Evolutionary conservation across 2,113 vertebrate species (phyloP), one percentile per base, ranked within the genome.

Genomic region (Dasypus novemcinctus): DNA sequence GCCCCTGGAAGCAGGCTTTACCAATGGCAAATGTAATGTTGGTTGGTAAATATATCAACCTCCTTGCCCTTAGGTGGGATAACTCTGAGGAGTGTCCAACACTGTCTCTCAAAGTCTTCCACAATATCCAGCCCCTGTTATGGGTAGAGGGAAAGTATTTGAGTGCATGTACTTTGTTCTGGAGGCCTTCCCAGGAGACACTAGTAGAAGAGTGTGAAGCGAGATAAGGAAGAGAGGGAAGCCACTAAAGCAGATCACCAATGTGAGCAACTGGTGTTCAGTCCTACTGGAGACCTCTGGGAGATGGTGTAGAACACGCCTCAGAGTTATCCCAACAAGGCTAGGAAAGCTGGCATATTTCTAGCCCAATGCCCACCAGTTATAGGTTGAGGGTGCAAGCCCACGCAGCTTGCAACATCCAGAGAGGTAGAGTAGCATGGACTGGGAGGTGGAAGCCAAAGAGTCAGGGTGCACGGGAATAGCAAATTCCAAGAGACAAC

Each of bases 1-100:
- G 93, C 21, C 59, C 96, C 95, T 91, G 69, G 86, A 96, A 97
- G 38, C 18, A 83, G 15, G 33, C 69, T 17, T 96, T 86, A 79
- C 29, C 23, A 20, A 66, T 75, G 75, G 93, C 82, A 93, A 63
- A 72, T n/a, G 57, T 84, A 43, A 11, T 92, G 17, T 72, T 54
- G 38, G 57, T 46, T 59, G 69, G n/a, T 7, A 88, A 92, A 90
- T 57, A 83, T 7, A 71, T 12, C 38, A 27, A 43, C 74, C 57
- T 80, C 43, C 36, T 54, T 7, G 59, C 4, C 36, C 17, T 20
- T 20, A 49, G 12, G 11, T 75, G 25, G 41, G 57, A 69, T 49
- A 84, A 84, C 29, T 69, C n/a, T 54, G 43, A 94, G 54, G 7
- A 12, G 23, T 74, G 68, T 43, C 78, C 17, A 36, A 81, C 43